phyloP scores from a whole-genome alignment of 2,888 invertebrate genomes.

The Spatulosminthurus flaviceps region DNA sequence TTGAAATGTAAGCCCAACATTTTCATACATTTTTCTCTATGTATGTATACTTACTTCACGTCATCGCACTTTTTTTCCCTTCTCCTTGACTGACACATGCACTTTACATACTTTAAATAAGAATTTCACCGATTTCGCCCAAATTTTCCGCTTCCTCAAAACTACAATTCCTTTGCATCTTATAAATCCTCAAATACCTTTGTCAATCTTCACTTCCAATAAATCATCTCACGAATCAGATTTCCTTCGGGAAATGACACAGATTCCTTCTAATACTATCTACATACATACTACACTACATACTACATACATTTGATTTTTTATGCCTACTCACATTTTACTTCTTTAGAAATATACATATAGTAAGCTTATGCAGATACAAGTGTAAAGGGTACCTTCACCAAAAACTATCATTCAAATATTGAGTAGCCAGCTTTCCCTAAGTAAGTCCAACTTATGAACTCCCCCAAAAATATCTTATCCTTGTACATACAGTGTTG shows the following conservation, averaged over 20 bases:
- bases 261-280: neutral
- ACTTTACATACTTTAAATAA: slow-evolving; percentile 16
- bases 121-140: slow-evolving; percentile 2
- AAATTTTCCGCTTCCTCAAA: slow-evolving; percentile 18
- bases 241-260: neutral
- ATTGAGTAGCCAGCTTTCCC: too few relatives aligned
- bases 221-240: slow-evolving; percentile 1
- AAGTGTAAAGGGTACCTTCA: too few relatives aligned
- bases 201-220: slow-evolving; percentile 13
- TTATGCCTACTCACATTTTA: too few relatives aligned
- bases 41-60: neutral
- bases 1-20: neutral
- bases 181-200: slow-evolving; percentile 4
- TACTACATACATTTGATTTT: too few relatives aligned
- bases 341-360: too few relatives aligned
- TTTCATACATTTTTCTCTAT: neutral
- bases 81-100: slow-evolving; percentile 13
- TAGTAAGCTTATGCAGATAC: too few relatives aligned
- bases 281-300: neutral
- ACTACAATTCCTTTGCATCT: neutral
- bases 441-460: too few relatives aligned
- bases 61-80: neutral
- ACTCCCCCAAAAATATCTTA: too few relatives aligned
- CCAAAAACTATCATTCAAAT: too few relatives aligned
- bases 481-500: too few relatives aligned